These are phyloP conservation scores for Brachyhypopomus gauderio DNA, from an alignment of 2,113 vertebrate species.

Conservation along the genomic window DNA sequence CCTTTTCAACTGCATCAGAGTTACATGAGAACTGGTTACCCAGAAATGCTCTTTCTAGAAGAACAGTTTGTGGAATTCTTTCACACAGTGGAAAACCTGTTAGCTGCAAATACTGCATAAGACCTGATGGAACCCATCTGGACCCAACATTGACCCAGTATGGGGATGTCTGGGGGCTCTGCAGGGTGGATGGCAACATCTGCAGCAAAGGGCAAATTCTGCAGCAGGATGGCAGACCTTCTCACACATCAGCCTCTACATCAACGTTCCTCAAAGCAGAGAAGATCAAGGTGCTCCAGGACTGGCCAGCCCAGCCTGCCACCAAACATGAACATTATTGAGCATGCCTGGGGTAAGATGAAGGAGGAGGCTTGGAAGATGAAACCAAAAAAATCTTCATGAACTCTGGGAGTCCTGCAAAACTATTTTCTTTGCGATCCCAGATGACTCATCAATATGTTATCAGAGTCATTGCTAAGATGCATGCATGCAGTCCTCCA, in stretches of 20 bases:
- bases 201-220: slow-evolving; percentile 10
- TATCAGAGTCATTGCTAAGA: slow-evolving; percentile 22
- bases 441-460: neutral
- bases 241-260: neutral
- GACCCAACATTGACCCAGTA: neutral
- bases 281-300: slow-evolving; percentile 19
- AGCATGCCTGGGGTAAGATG: neutral
- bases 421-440: too few species aligned
- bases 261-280: neutral
- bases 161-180: slow-evolving; percentile 5
- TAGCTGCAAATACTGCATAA: slow-evolving; percentile 10
- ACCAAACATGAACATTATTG: slow-evolving; percentile 16
- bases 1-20: slow-evolving; percentile 12
- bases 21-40: neutral
- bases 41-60: neutral
- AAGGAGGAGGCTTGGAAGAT: neutral
- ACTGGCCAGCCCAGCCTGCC: slow-evolving; percentile 3
- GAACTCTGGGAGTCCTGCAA: too few species aligned
- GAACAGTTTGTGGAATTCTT: slow-evolving; percentile 16
- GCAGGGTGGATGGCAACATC: slow-evolving; percentile 19
- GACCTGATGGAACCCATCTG: slow-evolving; percentile 10
- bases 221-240: neutral
- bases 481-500: slow-evolving; percentile 14
- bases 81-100: slow-evolving; percentile 15
- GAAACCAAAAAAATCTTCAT: too few species aligned